A percentile compares a stretch with the other conserved stretches of the same genome.
These are phyloP conservation scores for Molossus molossus DNA, from an alignment of 2,797 vertebrate genomes.

Conservation along the genomic window DNA sequence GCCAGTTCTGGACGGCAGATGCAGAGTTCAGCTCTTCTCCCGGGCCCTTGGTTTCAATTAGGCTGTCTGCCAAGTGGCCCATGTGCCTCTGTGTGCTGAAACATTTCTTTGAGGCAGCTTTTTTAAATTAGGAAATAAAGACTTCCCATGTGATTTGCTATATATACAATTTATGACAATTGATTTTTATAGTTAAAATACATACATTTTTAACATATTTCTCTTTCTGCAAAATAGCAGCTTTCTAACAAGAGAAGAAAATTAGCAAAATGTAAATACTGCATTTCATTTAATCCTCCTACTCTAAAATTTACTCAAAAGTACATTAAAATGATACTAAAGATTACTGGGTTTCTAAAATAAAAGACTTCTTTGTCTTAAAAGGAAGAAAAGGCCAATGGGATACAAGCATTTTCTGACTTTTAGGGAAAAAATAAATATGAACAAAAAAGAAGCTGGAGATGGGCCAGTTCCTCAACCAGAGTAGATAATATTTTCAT, in stretches of 20 bases:
- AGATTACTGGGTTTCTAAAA: slow-evolving; percentile 64
- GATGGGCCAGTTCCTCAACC: not conserved
- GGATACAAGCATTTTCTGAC: slow-evolving; percentile 43
- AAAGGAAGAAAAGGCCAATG: not conserved
- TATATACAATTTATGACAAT: slow-evolving; percentile 86
- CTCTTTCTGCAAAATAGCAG: slow-evolving; percentile 82
- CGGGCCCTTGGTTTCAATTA: slow-evolving; percentile 85
- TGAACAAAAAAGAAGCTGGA: not conserved
- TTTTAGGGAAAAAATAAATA: slow-evolving; percentile 58
- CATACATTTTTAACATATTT: slow-evolving; percentile 80
- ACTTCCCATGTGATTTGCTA: slow-evolving; percentile 85
- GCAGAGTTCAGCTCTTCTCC: slow-evolving; percentile 84
- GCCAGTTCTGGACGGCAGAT: slow-evolving; percentile 88
- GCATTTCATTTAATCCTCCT: slow-evolving; percentile 76
- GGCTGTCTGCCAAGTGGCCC: slow-evolving; percentile 87
- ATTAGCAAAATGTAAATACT: slow-evolving; percentile 83
- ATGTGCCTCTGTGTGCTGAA: slow-evolving; percentile 89
- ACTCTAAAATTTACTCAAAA: slow-evolving; percentile 72
- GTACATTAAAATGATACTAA: slow-evolving; percentile 71
- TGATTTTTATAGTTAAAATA: slow-evolving; percentile 85
- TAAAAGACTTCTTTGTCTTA: slow-evolving; percentile 70
- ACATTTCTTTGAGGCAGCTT: slow-evolving; percentile 86
- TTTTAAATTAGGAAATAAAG: slow-evolving; percentile 87
- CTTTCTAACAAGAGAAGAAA: slow-evolving; percentile 81
- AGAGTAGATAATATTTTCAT: not conserved